Base-by-base conservation (phyloP, 2,797 vertebrate genomes). In the Muscicapa striata region DNA sequence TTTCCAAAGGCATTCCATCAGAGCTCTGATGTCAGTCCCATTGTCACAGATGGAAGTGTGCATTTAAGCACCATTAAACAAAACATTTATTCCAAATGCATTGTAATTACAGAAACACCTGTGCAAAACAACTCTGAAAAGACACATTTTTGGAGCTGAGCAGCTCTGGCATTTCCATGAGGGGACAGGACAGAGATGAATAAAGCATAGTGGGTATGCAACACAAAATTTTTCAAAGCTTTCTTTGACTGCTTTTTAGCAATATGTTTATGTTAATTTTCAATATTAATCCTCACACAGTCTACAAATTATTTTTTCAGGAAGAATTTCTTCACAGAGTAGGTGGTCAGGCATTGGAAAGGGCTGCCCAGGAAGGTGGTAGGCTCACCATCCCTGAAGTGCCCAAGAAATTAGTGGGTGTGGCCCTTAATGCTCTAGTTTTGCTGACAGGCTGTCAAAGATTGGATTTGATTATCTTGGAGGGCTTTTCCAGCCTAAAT, bases 71-170 rank as follows among this genome's bases (percentile, higher is more conserved):
- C 69, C 84, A 93, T 95, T 96, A 93, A 94, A 78, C 84, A 93
- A 89, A 21, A 9, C 54, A 70, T 96, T 95, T 96, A 94, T 96
- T 97, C 90, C 80, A 94, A 95, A 96, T 86, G 40, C 59, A 94
- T 76, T 6, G 5, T 89, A 96, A 96, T 96, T 86, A 78, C 62
- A 94, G 46, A 61, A 91, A 91, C 80, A 77, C 68, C 57, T 86
- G 77, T 64, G 61, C 61, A 74, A 84, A 81, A 34, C 73, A 88
- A 14, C 69, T 75, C 66, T 23, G 27, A 52, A 80, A 62, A 77
- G 29, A 67, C 22, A 36, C 4, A 13, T n/a, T 51, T 51, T 36
- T 32, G 23, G n/a, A 85, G 17, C 29, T 67, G 36, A 85, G 45
- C 32, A 87, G 57, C 57, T 66, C 87, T 57, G 68, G n/a, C 40